These are phyloP conservation scores for Corvus moneduloides DNA, from an alignment of 2,113 vertebrate genomes.

Conservation along the genomic window DNA sequence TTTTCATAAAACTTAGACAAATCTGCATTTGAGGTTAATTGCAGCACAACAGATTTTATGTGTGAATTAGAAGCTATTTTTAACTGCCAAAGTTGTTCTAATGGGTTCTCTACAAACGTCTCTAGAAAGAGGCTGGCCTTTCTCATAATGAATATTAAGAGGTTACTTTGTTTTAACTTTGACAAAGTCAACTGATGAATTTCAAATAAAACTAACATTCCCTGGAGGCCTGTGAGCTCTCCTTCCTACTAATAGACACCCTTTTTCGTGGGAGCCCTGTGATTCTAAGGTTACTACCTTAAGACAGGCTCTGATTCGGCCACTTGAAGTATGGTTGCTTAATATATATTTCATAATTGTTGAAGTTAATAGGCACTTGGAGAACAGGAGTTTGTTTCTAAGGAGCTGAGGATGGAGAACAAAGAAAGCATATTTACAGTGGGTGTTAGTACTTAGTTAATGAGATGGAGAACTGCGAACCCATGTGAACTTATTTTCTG, in stretches of 20 bases:
- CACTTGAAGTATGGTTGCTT: neutral
- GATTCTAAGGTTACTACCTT: neutral
- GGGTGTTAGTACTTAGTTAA: neutral
- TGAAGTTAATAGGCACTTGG: neutral
- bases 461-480: neutral
- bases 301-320: neutral
- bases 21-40: neutral
- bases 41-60: neutral
- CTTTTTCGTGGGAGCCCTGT: neutral
- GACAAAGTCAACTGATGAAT: neutral
- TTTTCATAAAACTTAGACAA: neutral
- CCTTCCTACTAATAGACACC: neutral
- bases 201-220: neutral
- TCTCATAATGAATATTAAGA: neutral
- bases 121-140: neutral
- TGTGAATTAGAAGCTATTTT: neutral
- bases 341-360: neutral
- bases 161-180: neutral
- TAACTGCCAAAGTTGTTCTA: neutral
- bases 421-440: neutral
- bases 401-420: neutral
- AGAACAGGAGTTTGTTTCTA: neutral
- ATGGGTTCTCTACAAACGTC: neutral
- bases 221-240: neutral
- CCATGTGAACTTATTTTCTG: neutral